Conservation (phyloP, 2,113 vertebrate species). For the Oostethus manadensis region DNA sequence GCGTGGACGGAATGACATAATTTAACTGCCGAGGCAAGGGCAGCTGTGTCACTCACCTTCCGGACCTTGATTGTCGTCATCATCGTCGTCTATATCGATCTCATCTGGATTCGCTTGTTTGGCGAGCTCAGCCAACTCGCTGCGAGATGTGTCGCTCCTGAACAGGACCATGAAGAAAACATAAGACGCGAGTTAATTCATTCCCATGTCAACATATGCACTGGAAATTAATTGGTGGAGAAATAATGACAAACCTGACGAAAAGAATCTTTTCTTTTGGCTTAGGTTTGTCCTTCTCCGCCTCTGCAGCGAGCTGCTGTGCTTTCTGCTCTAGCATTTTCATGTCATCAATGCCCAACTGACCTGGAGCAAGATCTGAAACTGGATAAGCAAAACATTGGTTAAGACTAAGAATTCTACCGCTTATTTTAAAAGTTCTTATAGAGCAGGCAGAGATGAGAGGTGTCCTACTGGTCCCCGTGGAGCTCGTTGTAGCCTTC, state of each 20-base stretch:
- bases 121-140: constrained; percentile 82
- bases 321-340: constrained; percentile 87
- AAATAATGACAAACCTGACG: constrained; percentile 72
- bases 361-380: constrained; percentile 83
- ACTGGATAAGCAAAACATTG: constrained; percentile 56
- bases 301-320: constrained; percentile 81
- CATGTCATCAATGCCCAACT: constrained; percentile 86
- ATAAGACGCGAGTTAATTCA: not conserved
- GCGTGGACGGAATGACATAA: not conserved
- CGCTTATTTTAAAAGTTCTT: not conserved
- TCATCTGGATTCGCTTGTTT: constrained; percentile 89
- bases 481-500: constrained; percentile 80
- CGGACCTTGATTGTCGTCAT: constrained; percentile 77
- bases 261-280: constrained; percentile 89
- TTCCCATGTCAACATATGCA: not conserved
- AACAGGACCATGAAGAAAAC: not conserved
- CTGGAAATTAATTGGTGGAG: not conserved
- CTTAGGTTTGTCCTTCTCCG: constrained; percentile 80
- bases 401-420: not conserved
- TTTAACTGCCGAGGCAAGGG: not conserved
- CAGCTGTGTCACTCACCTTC: constrained; percentile 71
- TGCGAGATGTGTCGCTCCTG: constrained; percentile 85
- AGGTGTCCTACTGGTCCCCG: constrained; percentile 73
- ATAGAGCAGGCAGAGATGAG: not conserved
- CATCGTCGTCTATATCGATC: constrained; percentile 84